Percentiles rank a stretch among this genome's conserved stretches.
Conservation (phyloP, 2,888 invertebrate genomes). For the Caradrina clavipalpis region DNA sequence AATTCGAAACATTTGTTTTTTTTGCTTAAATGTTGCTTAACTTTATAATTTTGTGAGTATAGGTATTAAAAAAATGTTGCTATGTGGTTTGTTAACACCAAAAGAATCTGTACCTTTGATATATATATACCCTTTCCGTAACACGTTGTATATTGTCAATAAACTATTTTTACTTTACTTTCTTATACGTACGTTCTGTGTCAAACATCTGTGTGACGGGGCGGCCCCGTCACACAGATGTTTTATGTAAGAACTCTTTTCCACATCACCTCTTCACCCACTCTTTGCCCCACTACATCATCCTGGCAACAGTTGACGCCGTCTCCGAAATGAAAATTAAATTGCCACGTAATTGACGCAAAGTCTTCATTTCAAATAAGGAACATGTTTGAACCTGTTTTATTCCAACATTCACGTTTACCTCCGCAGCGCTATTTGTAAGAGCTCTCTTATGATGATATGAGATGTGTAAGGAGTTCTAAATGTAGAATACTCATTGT, state of each 20-base stretch:
- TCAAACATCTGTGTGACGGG: too few relatives aligned
- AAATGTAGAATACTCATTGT: neutral
- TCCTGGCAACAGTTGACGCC: constrained; percentile 66
- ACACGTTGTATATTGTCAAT: too few relatives aligned
- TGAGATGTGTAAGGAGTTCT: neutral
- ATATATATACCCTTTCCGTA: too few relatives aligned
- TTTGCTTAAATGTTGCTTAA: too few relatives aligned
- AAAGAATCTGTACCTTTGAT: too few relatives aligned
- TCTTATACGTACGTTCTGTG: too few relatives aligned
- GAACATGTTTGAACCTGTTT: constrained; percentile 47
- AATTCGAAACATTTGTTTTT: too few relatives aligned
- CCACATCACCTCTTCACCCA: constrained; percentile 17
- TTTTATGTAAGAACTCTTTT: neutral
- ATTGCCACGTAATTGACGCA: constrained; percentile 79
- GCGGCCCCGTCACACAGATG: too few relatives aligned
- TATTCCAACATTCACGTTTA: constrained; percentile 38
- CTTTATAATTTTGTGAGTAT: too few relatives aligned
- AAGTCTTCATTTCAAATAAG: constrained; percentile 70
- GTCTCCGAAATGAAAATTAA: constrained; percentile 77
- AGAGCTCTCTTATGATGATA: constrained; percentile 17
- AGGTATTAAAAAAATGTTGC: too few relatives aligned
- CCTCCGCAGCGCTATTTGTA: constrained; percentile 45
- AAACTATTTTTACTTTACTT: too few relatives aligned
- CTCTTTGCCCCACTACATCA: constrained; percentile 66
- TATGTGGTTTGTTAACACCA: too few relatives aligned